Evolutionary conservation across 1,140 invertebrate species (phyloP).

Genomic region (Diprion similis): DNA sequence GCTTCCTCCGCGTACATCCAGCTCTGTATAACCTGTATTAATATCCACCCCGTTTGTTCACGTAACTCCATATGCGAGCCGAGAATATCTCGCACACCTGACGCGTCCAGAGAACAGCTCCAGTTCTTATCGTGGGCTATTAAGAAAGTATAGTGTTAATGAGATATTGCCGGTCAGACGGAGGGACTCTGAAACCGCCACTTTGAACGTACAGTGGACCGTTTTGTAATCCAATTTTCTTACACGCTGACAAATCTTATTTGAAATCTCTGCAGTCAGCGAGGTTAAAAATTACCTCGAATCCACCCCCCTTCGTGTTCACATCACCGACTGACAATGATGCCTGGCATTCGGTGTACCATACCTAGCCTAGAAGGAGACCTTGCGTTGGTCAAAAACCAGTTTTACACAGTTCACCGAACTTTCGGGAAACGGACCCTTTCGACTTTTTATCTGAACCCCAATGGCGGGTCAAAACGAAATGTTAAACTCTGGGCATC

Average conservation of each 20-base stretch:
- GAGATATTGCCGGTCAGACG: constrained; percentile 27
- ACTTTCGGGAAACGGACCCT: background rate
- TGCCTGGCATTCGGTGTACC: too few species aligned
- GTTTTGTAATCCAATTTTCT: too few species aligned
- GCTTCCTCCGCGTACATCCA: background rate
- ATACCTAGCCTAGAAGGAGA: too few species aligned
- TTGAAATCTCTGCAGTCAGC: background rate
- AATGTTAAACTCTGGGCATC: too few species aligned
- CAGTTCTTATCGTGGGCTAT: constrained; percentile 42
- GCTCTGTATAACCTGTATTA: background rate
- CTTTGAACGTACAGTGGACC: too few species aligned
- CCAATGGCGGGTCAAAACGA: too few species aligned
- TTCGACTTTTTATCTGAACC: background rate
- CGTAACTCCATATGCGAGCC: too few species aligned
- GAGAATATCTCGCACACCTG: background rate
- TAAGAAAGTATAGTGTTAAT: constrained; percentile 45
- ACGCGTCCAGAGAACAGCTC: constrained; percentile 17
- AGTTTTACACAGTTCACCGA: background rate
- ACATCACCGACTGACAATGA: background rate
- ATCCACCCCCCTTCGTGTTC: constrained; percentile 29
- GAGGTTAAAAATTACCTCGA: background rate
- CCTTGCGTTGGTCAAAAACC: background rate
- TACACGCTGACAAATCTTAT: background rate
- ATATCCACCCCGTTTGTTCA: too few species aligned
- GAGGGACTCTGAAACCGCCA: background rate